Evolutionary conservation across 1,140 invertebrate genomes (phyloP).

Genomic region (Papilio dardanus): DNA sequence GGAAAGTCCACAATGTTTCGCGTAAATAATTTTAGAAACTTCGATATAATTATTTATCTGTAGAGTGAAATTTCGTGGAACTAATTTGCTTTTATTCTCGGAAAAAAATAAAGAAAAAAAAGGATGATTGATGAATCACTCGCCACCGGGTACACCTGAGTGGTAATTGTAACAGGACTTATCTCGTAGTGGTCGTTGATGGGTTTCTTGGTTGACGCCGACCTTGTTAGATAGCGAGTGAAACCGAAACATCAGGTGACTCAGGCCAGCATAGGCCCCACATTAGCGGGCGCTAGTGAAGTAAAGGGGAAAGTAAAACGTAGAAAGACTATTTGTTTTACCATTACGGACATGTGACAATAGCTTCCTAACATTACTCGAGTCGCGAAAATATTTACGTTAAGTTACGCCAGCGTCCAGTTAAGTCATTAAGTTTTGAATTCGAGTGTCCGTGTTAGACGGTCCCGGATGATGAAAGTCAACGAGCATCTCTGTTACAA

Average conservation of each 20-base stretch:
- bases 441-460: slow-evolving; percentile 58
- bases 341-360: slow-evolving; percentile 62
- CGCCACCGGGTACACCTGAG: not conserved
- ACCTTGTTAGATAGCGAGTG: slow-evolving; percentile 51
- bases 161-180: slow-evolving; percentile 33
- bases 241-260: slow-evolving; percentile 73
- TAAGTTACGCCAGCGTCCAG: slow-evolving; percentile 31
- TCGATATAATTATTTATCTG: slow-evolving; percentile 33
- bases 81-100: slow-evolving; percentile 34
- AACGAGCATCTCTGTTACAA: slow-evolving; percentile 59
- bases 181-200: slow-evolving; percentile 34
- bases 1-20: slow-evolving; percentile 26
- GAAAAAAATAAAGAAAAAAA: slow-evolving; percentile 19
- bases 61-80: slow-evolving; percentile 34
- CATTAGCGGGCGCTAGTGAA: slow-evolving; percentile 70
- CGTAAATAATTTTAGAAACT: slow-evolving; percentile 34
- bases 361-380: slow-evolving; percentile 48
- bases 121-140: slow-evolving; percentile 22
- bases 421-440: slow-evolving; percentile 58
- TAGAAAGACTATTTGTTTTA: slow-evolving; percentile 67
- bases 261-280: slow-evolving; percentile 65
- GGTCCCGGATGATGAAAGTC: slow-evolving; percentile 67
- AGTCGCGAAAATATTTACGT: slow-evolving; percentile 41
- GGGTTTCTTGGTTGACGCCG: slow-evolving; percentile 30
- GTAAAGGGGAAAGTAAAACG: slow-evolving; percentile 77